A percentile compares a stretch with the other conserved stretches of the same genome.
Conservation (phyloP, 2,888 invertebrate genomes). For the Rhabditoides inermis region DNA sequence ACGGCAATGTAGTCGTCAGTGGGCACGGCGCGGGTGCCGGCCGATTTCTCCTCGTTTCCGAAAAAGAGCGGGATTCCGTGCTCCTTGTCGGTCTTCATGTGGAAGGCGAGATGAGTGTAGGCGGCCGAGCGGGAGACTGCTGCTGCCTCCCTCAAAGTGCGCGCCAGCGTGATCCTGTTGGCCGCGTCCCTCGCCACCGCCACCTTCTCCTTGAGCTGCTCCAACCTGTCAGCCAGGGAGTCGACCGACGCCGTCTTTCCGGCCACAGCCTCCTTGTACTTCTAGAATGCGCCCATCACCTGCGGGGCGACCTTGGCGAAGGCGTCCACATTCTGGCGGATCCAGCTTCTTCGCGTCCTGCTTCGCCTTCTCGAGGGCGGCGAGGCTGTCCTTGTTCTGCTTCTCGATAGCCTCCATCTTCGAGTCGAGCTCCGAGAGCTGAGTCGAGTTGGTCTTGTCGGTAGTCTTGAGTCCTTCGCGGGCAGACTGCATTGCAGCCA, state of each 20-base stretch:
- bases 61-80: slow-evolving; percentile 71
- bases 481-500: too few relatives aligned
- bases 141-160: slow-evolving; percentile 72
- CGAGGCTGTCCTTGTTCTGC: too few relatives aligned
- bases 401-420: too few relatives aligned
- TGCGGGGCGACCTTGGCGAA: too few relatives aligned
- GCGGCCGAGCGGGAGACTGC: slow-evolving; percentile 73
- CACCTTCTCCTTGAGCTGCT: slow-evolving; percentile 22
- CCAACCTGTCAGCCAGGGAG: slow-evolving; percentile 8
- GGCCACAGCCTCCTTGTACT: too few relatives aligned
- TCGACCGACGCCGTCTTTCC: neutral
- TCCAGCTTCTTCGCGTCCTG: slow-evolving; percentile 4
- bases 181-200: slow-evolving; percentile 43
- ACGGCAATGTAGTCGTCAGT: slow-evolving; percentile 79
- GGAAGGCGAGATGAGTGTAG: slow-evolving; percentile 76
- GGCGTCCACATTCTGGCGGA: too few relatives aligned
- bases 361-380: slow-evolving; percentile 10
- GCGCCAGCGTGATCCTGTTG: slow-evolving; percentile 65
- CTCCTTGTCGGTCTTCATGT: slow-evolving; percentile 67
- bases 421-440: too few relatives aligned
- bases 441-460: too few relatives aligned
- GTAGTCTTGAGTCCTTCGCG: too few relatives aligned
- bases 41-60: slow-evolving; percentile 68
- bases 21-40: slow-evolving; percentile 33
- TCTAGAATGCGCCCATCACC: too few relatives aligned